Percentiles rank a stretch among this genome's conserved stretches.
phyloP scores from a whole-genome alignment of 1,140 invertebrate species.

The Anagrus nilaparvatae region DNA sequence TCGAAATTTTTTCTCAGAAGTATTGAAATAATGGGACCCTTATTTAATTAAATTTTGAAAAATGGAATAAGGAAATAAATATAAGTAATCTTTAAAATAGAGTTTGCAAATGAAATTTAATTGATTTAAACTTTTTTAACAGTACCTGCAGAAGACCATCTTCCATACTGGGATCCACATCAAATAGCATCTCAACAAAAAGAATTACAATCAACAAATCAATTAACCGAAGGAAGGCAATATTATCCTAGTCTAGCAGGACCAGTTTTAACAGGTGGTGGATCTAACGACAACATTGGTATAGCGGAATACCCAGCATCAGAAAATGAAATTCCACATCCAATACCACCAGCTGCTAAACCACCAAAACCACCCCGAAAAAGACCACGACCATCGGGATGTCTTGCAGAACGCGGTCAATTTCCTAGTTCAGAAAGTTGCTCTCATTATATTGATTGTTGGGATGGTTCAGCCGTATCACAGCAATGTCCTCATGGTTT shows the following conservation, averaged over 20 bases:
- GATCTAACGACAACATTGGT: not conserved
- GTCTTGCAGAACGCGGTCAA: conserved; percentile 41
- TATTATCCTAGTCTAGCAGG: not conserved
- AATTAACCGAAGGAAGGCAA: conserved; percentile 6
- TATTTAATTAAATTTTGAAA: too few relatives aligned
- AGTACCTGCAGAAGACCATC: not conserved
- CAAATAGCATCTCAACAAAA: not conserved
- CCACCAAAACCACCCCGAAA: conserved; percentile 11
- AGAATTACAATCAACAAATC: not conserved
- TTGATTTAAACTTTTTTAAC: not conserved
- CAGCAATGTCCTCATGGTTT: conserved; percentile 52
- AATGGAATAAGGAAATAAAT: too few relatives aligned
- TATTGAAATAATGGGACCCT: too few relatives aligned
- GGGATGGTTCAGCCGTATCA: conserved; percentile 55
- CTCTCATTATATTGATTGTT: conserved; percentile 57
- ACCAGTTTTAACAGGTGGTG: not conserved
- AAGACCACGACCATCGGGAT: conserved; percentile 23
- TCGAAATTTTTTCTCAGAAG: too few relatives aligned
- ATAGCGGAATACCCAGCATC: conserved; percentile 9
- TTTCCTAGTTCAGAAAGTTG: conserved; percentile 50
- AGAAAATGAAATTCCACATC: conserved; percentile 16
- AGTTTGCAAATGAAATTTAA: too few relatives aligned
- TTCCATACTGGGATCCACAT: conserved; percentile 3
- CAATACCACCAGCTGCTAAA: conserved; percentile 6
- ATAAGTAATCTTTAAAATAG: too few relatives aligned